A percentile compares a stretch with the other conserved stretches of the same genome.
phyloP scores from a whole-genome alignment of 2,888 invertebrate genomes.

The Xanthorhoe spadicearia region DNA sequence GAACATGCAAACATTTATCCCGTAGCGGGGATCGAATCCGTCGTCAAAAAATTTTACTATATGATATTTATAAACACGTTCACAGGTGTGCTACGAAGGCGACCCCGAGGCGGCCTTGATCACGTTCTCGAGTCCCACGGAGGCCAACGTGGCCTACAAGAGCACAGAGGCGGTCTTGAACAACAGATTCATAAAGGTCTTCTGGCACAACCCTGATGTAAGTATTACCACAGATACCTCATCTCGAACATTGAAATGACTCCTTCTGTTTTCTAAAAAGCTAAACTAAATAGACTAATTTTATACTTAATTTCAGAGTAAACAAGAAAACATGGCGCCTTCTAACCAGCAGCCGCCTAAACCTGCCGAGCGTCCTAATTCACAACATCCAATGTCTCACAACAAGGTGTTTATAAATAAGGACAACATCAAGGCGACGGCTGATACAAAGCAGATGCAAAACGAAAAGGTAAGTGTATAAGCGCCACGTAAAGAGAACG shows the following conservation, averaged over 20 bases:
- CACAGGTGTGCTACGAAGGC: slow-evolving; percentile 91
- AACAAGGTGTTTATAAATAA: slow-evolving; percentile 81
- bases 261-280: no score
- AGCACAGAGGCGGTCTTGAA: slow-evolving; percentile 99
- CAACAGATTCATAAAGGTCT: slow-evolving; percentile 98
- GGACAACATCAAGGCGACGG: slow-evolving; percentile 78
- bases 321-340: slow-evolving; percentile 84
- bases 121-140: slow-evolving; percentile 94
- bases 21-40: no score
- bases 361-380: slow-evolving; percentile 50
- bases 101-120: slow-evolving; percentile 97
- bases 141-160: slow-evolving; percentile 97
- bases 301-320: slow-evolving; percentile 82
- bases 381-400: slow-evolving; percentile 66
- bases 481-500: no score
- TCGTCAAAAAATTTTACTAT: background rate
- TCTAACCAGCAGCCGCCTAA: slow-evolving; percentile 54
- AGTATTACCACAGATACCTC: slow-evolving; percentile 37
- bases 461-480: slow-evolving; percentile 65
- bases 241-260: no score
- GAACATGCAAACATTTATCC: no score
- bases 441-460: slow-evolving; percentile 67
- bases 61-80: background rate
- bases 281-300: no score
- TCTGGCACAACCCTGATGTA: slow-evolving; percentile 93